Evolutionary conservation across 1,140 invertebrate species (phyloP).

Genomic region (Musca vetustissima): DNA sequence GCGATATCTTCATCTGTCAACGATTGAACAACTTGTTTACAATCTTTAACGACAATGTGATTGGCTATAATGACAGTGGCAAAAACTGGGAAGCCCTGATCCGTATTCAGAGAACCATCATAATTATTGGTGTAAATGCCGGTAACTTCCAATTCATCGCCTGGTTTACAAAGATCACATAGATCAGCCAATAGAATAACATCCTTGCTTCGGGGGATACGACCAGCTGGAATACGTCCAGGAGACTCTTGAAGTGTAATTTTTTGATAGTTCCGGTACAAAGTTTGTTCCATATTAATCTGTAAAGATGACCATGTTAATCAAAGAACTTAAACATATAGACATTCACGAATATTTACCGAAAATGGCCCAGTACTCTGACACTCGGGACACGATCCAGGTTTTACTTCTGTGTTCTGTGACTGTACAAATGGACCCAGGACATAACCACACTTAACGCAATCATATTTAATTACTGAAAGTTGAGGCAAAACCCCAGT

Average conservation of each 20-base stretch:
- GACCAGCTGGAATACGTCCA: constrained; percentile 88
- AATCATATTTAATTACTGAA: constrained; percentile 95
- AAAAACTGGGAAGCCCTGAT: constrained; percentile 96
- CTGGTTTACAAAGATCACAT: constrained; percentile 96
- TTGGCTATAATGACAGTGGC: constrained; percentile 97
- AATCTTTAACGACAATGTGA: constrained; percentile 92
- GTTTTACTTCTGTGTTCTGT: constrained; percentile 91
- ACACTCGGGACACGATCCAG: constrained; percentile 96
- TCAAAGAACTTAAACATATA: constrained; percentile 19
- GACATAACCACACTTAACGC: constrained; percentile 92
- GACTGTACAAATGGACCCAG: constrained; percentile 95
- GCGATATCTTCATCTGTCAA: constrained; percentile 96
- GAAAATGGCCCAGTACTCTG: constrained; percentile 95
- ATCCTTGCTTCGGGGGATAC: constrained; percentile 98
- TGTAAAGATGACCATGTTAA: constrained; percentile 46
- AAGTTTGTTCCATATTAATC: constrained; percentile 93
- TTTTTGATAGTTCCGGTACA: constrained; percentile 98
- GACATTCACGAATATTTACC: constrained; percentile 61
- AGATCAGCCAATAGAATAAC: constrained; percentile 93
- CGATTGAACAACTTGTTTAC: constrained; percentile 84
- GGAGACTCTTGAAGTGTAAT: constrained; percentile 97
- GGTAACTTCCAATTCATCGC: constrained; percentile 94
- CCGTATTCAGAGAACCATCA: constrained; percentile 96
- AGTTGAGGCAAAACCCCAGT: constrained; percentile 96
- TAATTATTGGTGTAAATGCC: constrained; percentile 98